Evolutionary conservation across 2,888 invertebrate genomes (phyloP), one percentile per base, ranked within the genome.

Genomic region (Molanna angustata): DNA sequence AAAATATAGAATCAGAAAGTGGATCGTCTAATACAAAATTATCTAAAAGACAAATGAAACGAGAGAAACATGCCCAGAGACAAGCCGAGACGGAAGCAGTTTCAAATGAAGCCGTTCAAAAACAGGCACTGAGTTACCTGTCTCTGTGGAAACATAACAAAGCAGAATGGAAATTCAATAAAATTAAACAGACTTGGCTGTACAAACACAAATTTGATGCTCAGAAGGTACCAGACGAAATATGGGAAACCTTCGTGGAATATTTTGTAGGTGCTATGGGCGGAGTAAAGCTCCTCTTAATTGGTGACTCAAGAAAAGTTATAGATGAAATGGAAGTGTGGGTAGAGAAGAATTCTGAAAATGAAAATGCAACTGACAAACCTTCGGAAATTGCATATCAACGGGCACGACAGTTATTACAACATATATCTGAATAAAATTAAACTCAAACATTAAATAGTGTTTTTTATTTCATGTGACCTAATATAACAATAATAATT

Each of bases 151-250:
- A 88, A 67, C 76, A 86, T 64, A 76, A 80, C 55, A 78, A 71
- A 59, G 70, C 69, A 39, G 80, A 85, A 62, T 90, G 90, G 90
- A 90, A 88, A 67, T 90, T 90, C 66, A 86, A 86, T 69, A 90
- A 90, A 68, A 69, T 84, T 1, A 81, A 82, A 55, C 90, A 90
- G 71, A 80, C 84, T n/a, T 89, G 88, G 80, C 71, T 90, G 44
- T 82, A 82, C 60, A 83, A 85, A 59, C 79, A 86, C 62, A 80
- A 87, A 62, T 82, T 87, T 60, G 80, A 85, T 54, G 69, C 76
- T 11, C 65, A 68, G 2, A 76, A 80, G 59, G 66, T 89, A 4
- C 80, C 83, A 3, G 78, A 82, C 37, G 72, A 79, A 17, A 71
- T 82, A 57, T 90, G 87, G 81, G 76, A 80, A 2, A 72, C 77